phyloP scores from a whole-genome alignment of 1,140 invertebrate species.

The Ips typographus region DNA sequence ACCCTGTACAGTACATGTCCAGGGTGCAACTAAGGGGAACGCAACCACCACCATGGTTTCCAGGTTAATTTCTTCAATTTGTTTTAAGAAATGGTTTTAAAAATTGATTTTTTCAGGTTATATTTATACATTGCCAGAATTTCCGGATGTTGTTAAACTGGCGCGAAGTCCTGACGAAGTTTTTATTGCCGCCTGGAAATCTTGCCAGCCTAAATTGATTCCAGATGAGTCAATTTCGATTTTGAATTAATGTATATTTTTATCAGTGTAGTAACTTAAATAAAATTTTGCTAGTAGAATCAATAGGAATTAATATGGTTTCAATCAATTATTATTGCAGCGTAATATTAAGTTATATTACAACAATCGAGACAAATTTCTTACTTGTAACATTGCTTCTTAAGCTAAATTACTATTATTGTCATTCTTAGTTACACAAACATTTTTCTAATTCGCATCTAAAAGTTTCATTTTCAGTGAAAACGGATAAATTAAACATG shows the following conservation, averaged over 20 bases:
- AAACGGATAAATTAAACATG: no score
- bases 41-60: slow-evolving; percentile 46
- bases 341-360: no score
- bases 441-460: no score
- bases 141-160: slow-evolving; percentile 41
- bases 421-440: no score
- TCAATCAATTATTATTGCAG: no score
- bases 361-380: no score
- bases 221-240: slow-evolving; percentile 43
- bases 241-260: slow-evolving; percentile 9
- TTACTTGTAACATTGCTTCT: no score
- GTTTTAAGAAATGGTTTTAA: not conserved
- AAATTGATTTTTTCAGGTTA: slow-evolving; percentile 41
- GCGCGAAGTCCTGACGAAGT: slow-evolving; percentile 45
- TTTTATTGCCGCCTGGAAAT: slow-evolving; percentile 45
- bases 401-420: no score
- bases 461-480: no score
- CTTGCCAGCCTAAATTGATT: slow-evolving; percentile 47
- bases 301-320: no score
- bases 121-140: slow-evolving; percentile 44
- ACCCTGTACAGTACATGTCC: slow-evolving; percentile 41
- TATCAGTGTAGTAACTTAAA: not conserved
- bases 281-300: no score
- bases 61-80: slow-evolving; percentile 36
- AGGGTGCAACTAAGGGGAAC: slow-evolving; percentile 47